Conservation (phyloP, 2,113 vertebrate species). For the Guaruba guarouba region DNA sequence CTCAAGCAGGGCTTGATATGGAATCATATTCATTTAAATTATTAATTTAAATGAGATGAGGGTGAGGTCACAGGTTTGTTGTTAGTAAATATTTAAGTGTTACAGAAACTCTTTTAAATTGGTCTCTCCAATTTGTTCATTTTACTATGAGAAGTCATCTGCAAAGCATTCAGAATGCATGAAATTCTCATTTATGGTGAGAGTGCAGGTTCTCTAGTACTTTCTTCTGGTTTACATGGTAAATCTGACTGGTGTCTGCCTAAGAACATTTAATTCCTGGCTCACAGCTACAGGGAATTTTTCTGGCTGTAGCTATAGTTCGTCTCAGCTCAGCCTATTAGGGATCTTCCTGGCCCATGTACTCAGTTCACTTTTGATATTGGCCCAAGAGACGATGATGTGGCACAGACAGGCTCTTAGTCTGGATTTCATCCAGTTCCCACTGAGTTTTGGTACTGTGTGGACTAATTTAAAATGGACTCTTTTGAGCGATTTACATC, state of each 20-base stretch:
- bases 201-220: background rate
- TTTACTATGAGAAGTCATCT: background rate
- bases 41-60: background rate
- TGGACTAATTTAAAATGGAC: background rate
- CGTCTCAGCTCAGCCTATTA: background rate
- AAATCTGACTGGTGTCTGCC: background rate
- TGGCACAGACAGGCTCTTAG: background rate
- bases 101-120: background rate
- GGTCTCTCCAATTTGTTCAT: background rate
- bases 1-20: background rate
- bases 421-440: background rate
- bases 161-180: background rate
- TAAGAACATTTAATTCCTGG: background rate
- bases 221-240: background rate
- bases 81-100: background rate
- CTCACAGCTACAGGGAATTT: background rate
- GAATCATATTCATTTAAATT: background rate
- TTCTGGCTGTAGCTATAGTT: background rate
- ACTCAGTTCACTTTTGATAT: fast-evolving
- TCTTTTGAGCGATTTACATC: background rate
- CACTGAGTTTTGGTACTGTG: background rate
- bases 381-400: background rate
- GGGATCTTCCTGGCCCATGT: background rate
- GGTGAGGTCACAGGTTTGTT: background rate
- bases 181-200: background rate